These are phyloP conservation scores for Rousettus leschenaultii DNA, from an alignment of 2,113 vertebrate species.

Conservation along the genomic window DNA sequence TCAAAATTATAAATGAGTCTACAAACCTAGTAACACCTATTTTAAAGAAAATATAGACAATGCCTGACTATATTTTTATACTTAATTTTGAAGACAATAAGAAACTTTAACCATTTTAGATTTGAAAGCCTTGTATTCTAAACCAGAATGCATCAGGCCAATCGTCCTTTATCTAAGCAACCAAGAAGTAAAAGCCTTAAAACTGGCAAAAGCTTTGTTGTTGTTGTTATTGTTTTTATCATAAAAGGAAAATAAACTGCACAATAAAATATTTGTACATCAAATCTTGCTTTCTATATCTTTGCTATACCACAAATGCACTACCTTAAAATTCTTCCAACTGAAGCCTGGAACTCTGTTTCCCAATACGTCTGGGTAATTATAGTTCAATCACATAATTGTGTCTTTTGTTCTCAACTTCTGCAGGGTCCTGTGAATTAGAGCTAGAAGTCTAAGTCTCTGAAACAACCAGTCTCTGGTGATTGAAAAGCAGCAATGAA, in stretches of 20 bases:
- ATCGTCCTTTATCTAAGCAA: background rate
- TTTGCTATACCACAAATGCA: background rate
- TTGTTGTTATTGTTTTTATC: background rate
- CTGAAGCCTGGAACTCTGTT: background rate
- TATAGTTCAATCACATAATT: background rate
- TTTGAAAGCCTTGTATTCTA: background rate
- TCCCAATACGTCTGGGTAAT: background rate
- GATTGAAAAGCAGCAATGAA: constrained; percentile 89
- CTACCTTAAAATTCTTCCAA: background rate
- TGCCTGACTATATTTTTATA: background rate
- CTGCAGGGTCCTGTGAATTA: background rate
- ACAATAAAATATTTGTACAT: background rate
- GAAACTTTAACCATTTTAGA: background rate
- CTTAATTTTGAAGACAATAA: background rate
- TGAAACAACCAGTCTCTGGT: constrained; percentile 86
- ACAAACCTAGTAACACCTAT: background rate
- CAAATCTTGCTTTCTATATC: background rate
- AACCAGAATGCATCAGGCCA: background rate
- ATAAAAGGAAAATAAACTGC: background rate
- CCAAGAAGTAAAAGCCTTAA: background rate
- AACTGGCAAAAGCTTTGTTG: background rate
- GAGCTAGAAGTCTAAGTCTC: constrained; percentile 75
- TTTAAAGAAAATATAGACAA: background rate
- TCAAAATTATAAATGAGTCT: background rate
- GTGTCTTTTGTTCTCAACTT: background rate